These are phyloP conservation scores for Ectropis grisescens DNA, from an alignment of 1,140 invertebrate genomes.

Conservation along the genomic window DNA sequence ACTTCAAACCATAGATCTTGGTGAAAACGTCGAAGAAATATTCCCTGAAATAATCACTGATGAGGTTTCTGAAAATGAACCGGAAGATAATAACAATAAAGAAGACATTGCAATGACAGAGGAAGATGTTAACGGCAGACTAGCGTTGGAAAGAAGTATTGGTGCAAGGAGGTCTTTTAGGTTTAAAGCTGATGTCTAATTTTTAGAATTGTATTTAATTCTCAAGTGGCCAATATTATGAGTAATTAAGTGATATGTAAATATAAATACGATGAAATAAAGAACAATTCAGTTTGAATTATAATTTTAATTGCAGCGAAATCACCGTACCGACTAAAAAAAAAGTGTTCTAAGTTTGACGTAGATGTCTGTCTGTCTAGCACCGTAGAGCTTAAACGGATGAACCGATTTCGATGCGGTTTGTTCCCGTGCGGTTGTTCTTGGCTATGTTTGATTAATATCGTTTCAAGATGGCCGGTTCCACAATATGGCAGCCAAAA, in stretches of 20 bases:
- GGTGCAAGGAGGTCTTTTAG: constrained; percentile 19
- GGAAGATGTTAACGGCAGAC: constrained; percentile 10
- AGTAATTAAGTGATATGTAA: constrained; percentile 1
- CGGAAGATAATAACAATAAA: constrained; percentile 7
- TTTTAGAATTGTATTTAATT: not conserved
- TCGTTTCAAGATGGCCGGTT: no score
- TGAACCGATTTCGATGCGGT: no score
- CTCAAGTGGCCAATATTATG: constrained; percentile 3
- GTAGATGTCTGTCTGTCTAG: no score
- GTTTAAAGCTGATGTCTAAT: constrained; percentile 21
- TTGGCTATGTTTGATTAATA: no score
- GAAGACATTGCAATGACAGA: constrained; percentile 4
- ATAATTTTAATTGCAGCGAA: no score
- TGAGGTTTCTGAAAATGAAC: constrained; percentile 6
- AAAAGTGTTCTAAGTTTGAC: no score
- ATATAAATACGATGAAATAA: constrained; percentile 4
- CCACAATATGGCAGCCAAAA: no score
- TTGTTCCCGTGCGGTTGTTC: no score
- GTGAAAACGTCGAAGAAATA: constrained; percentile 1
- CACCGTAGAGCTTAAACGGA: no score
- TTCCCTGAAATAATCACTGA: constrained; percentile 8
- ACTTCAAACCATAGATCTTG: constrained; percentile 4
- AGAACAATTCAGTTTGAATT: no score
- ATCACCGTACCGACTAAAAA: no score
- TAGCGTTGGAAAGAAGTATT: constrained; percentile 22